Evolutionary conservation across 2,797 vertebrate genomes (phyloP).

Genomic region (Cryptoblepharus egeriae): DNA sequence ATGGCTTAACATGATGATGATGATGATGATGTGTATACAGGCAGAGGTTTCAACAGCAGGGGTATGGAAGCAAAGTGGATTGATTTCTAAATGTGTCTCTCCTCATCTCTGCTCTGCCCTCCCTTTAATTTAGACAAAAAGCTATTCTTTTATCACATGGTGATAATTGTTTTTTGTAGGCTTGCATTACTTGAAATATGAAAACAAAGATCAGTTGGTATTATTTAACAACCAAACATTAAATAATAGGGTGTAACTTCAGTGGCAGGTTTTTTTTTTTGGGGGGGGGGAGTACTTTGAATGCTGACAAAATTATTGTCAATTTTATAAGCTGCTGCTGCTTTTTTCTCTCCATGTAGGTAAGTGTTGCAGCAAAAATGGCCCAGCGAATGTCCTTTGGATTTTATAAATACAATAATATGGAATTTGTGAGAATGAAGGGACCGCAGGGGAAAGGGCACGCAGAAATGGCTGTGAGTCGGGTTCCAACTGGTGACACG

Average conservation of each 20-base stretch:
- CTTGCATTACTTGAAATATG: too few relatives aligned
- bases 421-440: slow-evolving; percentile 99
- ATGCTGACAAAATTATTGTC: background rate
- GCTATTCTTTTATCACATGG: too few relatives aligned
- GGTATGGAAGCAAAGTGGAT: background rate
- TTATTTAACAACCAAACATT: too few relatives aligned
- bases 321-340: background rate
- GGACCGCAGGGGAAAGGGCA: slow-evolving; percentile 98
- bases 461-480: slow-evolving; percentile 96
- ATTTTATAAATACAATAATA: slow-evolving; percentile 98
- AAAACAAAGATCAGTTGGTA: too few relatives aligned
- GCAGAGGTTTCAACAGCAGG: background rate
- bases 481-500: slow-evolving; percentile 94
- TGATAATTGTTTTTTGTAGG: too few relatives aligned
- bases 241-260: too few relatives aligned
- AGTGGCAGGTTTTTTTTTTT: too few relatives aligned
- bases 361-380: slow-evolving; percentile 97
- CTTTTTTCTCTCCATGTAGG: slow-evolving; percentile 71
- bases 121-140: too few relatives aligned
- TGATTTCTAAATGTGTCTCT: background rate
- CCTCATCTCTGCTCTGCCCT: background rate
- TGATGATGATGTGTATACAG: background rate
- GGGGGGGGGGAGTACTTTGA: too few relatives aligned
- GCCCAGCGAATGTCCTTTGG: slow-evolving; percentile 97
- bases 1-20: too few relatives aligned